Evolutionary conservation across 2,888 invertebrate species (phyloP).

Genomic region (Girardia tigrina): DNA sequence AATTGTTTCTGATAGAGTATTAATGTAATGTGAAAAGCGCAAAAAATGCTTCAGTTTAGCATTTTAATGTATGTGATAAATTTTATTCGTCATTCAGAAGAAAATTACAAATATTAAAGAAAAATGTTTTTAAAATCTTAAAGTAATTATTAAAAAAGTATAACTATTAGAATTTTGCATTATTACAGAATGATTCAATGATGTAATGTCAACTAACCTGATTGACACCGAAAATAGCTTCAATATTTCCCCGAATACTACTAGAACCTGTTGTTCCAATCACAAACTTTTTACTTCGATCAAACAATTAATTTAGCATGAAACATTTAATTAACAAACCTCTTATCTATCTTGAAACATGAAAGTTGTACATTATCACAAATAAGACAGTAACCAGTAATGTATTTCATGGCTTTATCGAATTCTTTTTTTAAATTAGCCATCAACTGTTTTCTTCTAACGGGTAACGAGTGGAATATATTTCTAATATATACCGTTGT

Average conservation of each 20-base stretch:
- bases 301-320: background rate
- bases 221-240: background rate
- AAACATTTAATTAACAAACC: background rate
- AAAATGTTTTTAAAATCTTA: too few relatives aligned
- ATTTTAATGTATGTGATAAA: too few relatives aligned
- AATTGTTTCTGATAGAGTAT: too few relatives aligned
- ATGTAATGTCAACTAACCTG: background rate
- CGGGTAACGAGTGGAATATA: background rate
- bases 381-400: background rate
- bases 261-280: background rate
- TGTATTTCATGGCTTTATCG: background rate
- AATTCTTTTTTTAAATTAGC: background rate
- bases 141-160: too few relatives aligned
- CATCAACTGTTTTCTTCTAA: conserved; percentile 10
- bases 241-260: background rate
- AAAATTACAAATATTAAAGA: too few relatives aligned
- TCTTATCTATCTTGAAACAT: background rate
- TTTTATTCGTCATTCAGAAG: too few relatives aligned
- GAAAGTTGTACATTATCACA: background rate
- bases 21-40: too few relatives aligned
- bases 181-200: too few relatives aligned
- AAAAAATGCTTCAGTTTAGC: too few relatives aligned
- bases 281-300: background rate
- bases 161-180: too few relatives aligned
- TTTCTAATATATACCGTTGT: background rate